Base-by-base conservation (phyloP, 2,888 invertebrate genomes). In the Drosophila limbata region DNA sequence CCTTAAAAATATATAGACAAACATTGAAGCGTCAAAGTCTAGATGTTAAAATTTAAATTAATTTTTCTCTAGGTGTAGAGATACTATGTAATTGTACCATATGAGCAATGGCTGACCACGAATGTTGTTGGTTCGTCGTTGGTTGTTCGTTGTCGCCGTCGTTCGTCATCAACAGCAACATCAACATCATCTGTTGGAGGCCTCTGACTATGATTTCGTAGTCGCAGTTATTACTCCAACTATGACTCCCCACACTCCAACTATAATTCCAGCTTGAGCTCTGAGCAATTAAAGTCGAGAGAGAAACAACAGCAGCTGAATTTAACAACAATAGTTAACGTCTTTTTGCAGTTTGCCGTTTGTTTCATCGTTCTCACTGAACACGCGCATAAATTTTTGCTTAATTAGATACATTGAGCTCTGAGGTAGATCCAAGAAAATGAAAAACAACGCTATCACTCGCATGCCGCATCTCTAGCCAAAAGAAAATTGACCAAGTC, bases 331-430 rank as follows among this genome's bases (percentile, higher is more conserved):
- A 81, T 77, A 75, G 82, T 69, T 84, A 76, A 77, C 79, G 79
- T 77, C 85, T 82, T 78, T 68, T 70, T 72, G 73, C 67, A 52
- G 73, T 73, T 83, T 80, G 81, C 81, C 86, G 81, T 86, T 82
- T 79, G 81, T 84, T 84, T 88, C 84, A 86, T 84, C 90, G 86
- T 90, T 88, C 83, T 89, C 90, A 90, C 64, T 90, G 90, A 90
- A 90, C 81, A 88, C 88, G 90, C 88, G 91, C 90, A 90, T 90
- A 90, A 90, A 89, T 87, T 89, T 84, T 64, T 72, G 83, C 80
- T 86, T 90, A 91, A 90, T 90, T 90, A 90, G 86, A 84, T 69
- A 80, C 81, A 74, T 63, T 33, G 44, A 55, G 62, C 67, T 33
- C 35, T 56, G 53, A 44, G 50, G 55, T 59, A 51, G 45, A 50